phyloP scores from a whole-genome alignment of 2,888 invertebrate species.

The Cremastinae sp. region DNA sequence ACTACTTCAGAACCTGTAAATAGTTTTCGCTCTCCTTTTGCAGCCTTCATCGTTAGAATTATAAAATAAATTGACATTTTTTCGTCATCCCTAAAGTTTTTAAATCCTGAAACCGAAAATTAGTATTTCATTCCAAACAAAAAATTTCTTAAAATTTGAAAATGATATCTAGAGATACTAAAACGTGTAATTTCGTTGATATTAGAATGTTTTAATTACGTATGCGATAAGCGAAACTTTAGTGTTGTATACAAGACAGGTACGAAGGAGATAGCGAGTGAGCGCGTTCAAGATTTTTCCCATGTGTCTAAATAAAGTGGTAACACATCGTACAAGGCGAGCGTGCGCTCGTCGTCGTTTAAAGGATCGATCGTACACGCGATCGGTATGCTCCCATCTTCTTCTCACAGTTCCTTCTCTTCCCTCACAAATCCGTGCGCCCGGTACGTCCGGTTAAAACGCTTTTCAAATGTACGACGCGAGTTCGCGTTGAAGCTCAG shows the following conservation, averaged over 20 bases:
- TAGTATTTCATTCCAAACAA: too few species aligned
- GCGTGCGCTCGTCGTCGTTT: constrained; percentile 39
- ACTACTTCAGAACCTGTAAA: too few species aligned
- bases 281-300: constrained; percentile 32
- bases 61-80: too few species aligned
- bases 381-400: constrained; percentile 16
- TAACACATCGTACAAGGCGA: constrained; percentile 35
- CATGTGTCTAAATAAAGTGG: constrained; percentile 41
- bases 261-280: not conserved
- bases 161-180: too few species aligned
- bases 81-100: too few species aligned
- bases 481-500: constrained; percentile 29
- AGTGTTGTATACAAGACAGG: constrained; percentile 25
- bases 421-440: constrained; percentile 23
- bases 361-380: constrained; percentile 43
- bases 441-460: constrained; percentile 52
- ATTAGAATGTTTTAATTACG: constrained; percentile 22
- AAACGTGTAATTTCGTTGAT: not conserved
- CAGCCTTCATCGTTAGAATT: too few species aligned
- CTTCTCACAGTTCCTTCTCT: constrained; percentile 2
- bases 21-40: too few species aligned
- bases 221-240: constrained; percentile 28
- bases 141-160: too few species aligned
- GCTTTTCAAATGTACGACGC: constrained; percentile 43
- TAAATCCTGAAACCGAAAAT: too few species aligned